These are phyloP conservation scores for Phymanthus crucifer DNA, from an alignment of 92 coral and sea anemone genomes.

Conservation along the genomic window DNA sequence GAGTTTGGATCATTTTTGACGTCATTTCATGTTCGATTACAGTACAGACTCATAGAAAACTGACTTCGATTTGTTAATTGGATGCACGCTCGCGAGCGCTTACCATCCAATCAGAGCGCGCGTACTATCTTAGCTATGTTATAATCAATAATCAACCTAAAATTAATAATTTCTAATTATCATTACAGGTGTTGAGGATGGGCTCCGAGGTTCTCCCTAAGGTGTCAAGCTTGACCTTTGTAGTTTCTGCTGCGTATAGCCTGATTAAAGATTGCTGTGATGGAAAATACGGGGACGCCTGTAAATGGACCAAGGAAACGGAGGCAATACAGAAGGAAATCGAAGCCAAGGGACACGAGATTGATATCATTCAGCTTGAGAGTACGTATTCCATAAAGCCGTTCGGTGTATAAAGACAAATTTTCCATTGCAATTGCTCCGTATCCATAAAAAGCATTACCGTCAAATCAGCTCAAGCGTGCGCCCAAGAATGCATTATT, in stretches of 20 bases:
- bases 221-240: not conserved
- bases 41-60: too few relatives aligned
- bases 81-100: too few relatives aligned
- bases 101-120: too few relatives aligned
- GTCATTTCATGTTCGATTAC: too few relatives aligned
- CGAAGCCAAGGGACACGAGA: not conserved
- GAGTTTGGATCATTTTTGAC: too few relatives aligned
- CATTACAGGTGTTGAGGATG: not conserved
- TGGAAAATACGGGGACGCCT: not conserved
- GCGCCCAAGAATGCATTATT: too few relatives aligned
- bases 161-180: too few relatives aligned
- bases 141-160: too few relatives aligned
- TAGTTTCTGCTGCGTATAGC: not conserved
- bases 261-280: not conserved
- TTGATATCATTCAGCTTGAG: not conserved
- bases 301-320: not conserved
- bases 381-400: not conserved
- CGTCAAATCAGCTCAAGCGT: too few relatives aligned
- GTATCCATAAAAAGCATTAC: not conserved
- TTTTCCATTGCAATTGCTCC: not conserved
- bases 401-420: too few relatives aligned
- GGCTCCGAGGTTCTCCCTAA: conserved; percentile 1
- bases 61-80: too few relatives aligned
- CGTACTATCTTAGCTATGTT: too few relatives aligned
- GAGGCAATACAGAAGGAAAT: not conserved